Conservation (phyloP, 2,888 invertebrate species). For the Toxonevra muliebris region DNA sequence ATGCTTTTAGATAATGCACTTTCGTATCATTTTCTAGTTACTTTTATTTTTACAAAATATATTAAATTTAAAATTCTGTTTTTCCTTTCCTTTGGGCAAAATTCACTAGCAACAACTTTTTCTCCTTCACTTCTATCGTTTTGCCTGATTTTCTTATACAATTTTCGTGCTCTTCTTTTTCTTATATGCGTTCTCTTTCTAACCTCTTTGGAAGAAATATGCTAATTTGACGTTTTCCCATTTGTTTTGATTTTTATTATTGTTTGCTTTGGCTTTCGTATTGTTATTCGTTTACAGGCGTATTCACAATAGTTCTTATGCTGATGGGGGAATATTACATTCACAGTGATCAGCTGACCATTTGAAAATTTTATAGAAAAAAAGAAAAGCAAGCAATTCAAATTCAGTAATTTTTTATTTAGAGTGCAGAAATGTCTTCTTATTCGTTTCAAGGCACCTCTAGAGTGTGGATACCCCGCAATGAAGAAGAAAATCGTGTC, state of each 20-base stretch:
- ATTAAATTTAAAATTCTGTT: background rate
- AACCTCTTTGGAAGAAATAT: background rate
- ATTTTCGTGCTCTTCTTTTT: background rate
- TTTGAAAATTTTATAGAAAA: background rate
- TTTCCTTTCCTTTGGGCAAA: too few species aligned
- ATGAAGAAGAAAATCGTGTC: conserved; percentile 44
- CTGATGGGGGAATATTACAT: conserved; percentile 6
- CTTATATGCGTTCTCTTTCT: background rate
- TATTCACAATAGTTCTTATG: conserved; percentile 20
- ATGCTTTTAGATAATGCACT: too few species aligned
- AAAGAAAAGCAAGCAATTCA: conserved; percentile 2
- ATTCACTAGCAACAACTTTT: too few species aligned
- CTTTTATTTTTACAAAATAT: background rate
- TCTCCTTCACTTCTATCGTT: too few species aligned
- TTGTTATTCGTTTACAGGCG: conserved; percentile 15
- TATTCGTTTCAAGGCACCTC: conserved; percentile 47
- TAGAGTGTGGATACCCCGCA: conserved; percentile 44
- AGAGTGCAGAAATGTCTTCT: conserved; percentile 40
- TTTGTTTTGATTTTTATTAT: background rate
- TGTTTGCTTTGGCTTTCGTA: background rate
- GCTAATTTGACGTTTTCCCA: background rate
- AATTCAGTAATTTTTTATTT: background rate
- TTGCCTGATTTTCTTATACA: too few species aligned
- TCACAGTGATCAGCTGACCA: background rate
- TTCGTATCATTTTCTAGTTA: too few species aligned